Evolutionary conservation across 2,888 invertebrate genomes (phyloP), one percentile per base, ranked within the genome.

Genomic region (Branchinecta sandiegonensis): DNA sequence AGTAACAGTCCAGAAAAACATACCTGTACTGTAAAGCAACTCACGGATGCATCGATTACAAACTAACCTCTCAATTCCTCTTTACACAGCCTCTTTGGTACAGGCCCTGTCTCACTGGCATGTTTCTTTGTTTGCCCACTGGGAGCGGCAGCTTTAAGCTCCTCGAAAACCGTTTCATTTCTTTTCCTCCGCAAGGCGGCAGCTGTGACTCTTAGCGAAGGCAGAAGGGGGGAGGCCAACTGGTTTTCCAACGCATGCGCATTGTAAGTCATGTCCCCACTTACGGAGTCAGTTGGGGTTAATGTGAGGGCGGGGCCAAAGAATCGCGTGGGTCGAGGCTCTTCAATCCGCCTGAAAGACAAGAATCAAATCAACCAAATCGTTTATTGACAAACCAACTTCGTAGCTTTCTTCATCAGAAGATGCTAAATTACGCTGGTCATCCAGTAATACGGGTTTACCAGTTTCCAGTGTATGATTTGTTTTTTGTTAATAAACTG

Each of bases 251-350:
- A 10, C 17, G 56, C 17, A n/a, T 14, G 56, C 8, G 56, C 56
- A 56, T 56, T 56, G 56, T 56, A 56, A 17, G 56, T 56, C 56
- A 56, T 56, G n/a, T 56, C 56, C n/a, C 56, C 56, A 2, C 56
- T 56, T 14, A 56, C 56, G 17, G 37, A 37, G 37, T 56, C 56
- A 56, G 56, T 56, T 8, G 56, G 56, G 17, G n/a, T 56, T 9
- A 56, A 17, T n/a, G 56, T 14, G 56, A 56, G 17, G 17, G 56
- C 56, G 8, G 56, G 56, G 17, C 56, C 56, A 10, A 17, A 56
- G 17, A 56, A 56, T 9, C 56, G 56, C n/a, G 56, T 56, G n/a
- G 56, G 56, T 14, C 56, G 56, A 8, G 56, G 56, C 2, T n/a
- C 56, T 56, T 56, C 56, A 1, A 14, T 17, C 8, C n/a, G 14